Conservation (phyloP, 2,888 invertebrate species). For the Dryococelus australis region DNA sequence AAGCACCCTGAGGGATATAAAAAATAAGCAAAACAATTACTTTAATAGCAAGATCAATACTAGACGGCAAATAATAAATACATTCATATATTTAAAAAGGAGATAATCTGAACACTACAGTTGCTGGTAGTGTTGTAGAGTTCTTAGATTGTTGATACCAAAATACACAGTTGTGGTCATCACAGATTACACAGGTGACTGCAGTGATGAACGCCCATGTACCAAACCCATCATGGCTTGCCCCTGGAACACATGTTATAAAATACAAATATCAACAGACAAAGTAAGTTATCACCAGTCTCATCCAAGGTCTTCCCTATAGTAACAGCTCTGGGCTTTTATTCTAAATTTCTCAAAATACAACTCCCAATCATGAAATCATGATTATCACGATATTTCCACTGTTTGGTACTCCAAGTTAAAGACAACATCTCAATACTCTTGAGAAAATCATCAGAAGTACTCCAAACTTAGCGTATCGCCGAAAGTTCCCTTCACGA, state of each 20-base stretch:
- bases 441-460: too few species aligned
- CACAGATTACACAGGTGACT: background rate
- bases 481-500: too few species aligned
- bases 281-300: too few species aligned
- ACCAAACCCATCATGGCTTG: background rate
- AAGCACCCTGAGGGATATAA: background rate
- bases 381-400: too few species aligned
- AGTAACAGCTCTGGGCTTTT: too few species aligned
- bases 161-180: background rate
- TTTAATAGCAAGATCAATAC: slow-evolving; percentile 11
- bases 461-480: too few species aligned
- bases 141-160: background rate
- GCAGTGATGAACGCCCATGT: background rate
- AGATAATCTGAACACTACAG: background rate
- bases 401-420: too few species aligned
- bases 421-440: too few species aligned
- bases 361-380: too few species aligned
- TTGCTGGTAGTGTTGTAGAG: background rate
- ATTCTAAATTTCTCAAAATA: too few species aligned
- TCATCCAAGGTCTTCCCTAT: too few species aligned
- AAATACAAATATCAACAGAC: too few species aligned
- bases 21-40: background rate
- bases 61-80: background rate
- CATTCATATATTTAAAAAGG: background rate
- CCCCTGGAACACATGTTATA: background rate